Base-by-base conservation (phyloP, 1,140 invertebrate genomes). In the Ruditapes philippinarum region DNA sequence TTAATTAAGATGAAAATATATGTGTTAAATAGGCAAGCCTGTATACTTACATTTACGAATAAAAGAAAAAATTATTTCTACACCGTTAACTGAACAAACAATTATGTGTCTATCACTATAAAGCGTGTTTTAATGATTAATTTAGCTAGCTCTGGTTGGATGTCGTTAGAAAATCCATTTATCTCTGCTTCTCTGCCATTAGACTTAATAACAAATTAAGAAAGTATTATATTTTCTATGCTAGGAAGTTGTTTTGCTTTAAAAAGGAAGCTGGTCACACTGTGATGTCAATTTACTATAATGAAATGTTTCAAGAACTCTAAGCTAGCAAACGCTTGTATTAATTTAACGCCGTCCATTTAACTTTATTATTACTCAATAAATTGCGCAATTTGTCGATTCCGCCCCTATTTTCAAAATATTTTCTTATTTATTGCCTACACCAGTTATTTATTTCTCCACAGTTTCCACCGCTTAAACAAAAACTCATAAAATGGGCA, bases 381-480 rank as follows among this genome's bases (percentile, higher is more conserved):
- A 78, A 78, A 78, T 84, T 84, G 68, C 82, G 82, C 65, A 84
- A 84, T 84, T 84, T 84, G 82, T 84, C 82, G 62, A 73, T 38
- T 70, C 49, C 62, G 65, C 82, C 82, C n/a, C 60, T 84, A 84
- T 70, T 84, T 70, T 84, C 68, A 65, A 73, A 70, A 70, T 70
- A 51, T 57, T 65, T 84, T 84, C 82, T 84, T 73, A 73, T 84
- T 84, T 84, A 84, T 84, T 84, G 82, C 82, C 33, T 54, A 54
- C 49, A 51, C 62, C 28, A 73, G 40, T 73, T 54, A 70, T 84
- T 70, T 73, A 73, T 54, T 49, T 54, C 62, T 33, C 82, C 82
- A 84, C 68, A 51, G 22, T 49, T 65, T 84, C 65, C 22, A 65
- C 82, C 11, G 28, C n/a, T 70, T 42, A 28, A 51, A 70, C 40